phyloP scores from a whole-genome alignment of 2,888 invertebrate species.

The Pyrochroa serraticornis region DNA sequence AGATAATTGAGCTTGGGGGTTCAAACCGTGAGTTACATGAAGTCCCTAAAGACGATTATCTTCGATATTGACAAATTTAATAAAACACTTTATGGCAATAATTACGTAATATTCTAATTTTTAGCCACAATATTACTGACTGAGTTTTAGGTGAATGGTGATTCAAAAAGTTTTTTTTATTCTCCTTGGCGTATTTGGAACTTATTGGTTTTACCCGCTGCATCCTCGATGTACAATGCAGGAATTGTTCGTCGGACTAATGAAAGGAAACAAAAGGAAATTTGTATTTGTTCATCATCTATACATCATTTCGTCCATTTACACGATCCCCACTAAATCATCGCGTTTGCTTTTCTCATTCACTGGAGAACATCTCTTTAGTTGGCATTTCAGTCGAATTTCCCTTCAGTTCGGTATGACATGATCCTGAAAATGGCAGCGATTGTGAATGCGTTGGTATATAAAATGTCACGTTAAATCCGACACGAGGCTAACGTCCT shows the following conservation, averaged over 20 bases:
- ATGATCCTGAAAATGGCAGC: too few relatives aligned
- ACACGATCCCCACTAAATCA: conserved; percentile 21
- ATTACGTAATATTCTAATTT: too few relatives aligned
- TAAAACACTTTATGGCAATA: too few relatives aligned
- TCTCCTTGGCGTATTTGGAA: background rate
- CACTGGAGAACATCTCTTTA: conserved; percentile 6
- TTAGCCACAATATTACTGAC: too few relatives aligned
- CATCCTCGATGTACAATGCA: conserved; percentile 2
- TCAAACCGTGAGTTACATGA: too few relatives aligned
- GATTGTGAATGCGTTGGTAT: too few relatives aligned
- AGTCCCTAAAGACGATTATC: too few relatives aligned
- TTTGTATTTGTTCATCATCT: conserved; percentile 32
- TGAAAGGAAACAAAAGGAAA: conserved; percentile 26
- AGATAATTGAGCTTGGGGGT: too few relatives aligned
- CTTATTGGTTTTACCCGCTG: background rate
- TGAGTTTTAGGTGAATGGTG: too few relatives aligned
- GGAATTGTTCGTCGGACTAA: conserved; percentile 15
- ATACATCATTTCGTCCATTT: conserved; percentile 31
- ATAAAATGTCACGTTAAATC: too few relatives aligned
- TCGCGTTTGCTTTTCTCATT: conserved; percentile 12
- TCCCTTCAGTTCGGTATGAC: background rate
- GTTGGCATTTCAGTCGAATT: background rate
- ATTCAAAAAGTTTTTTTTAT: background rate
- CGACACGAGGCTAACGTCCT: too few relatives aligned
- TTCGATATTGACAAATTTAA: too few relatives aligned